Percentiles rank a stretch among this genome's conserved stretches.
Evolutionary conservation across 1,140 invertebrate genomes (phyloP).

Genomic region (Temnothorax nylanderi): DNA sequence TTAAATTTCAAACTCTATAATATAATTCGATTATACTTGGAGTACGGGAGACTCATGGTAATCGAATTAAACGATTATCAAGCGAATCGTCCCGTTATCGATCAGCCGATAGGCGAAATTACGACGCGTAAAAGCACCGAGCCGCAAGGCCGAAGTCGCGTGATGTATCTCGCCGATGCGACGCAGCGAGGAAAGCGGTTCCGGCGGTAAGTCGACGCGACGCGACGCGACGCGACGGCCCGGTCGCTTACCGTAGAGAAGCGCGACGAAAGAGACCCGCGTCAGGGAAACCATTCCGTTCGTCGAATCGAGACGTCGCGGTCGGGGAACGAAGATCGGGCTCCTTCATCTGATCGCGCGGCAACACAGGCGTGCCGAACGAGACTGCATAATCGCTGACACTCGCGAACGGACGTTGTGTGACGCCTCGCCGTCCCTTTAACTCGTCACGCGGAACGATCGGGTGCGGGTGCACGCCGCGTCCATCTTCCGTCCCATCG

Average conservation of each 20-base stretch:
- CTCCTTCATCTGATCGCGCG: conserved; percentile 35
- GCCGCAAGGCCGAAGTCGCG: too few relatives aligned
- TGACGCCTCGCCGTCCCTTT: neutral
- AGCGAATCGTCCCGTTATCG: neutral
- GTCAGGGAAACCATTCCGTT: conserved; percentile 40
- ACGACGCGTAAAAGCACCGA: neutral
- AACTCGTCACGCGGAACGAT: conserved; percentile 24
- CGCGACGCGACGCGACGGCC: too few relatives aligned
- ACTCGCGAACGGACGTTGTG: neutral
- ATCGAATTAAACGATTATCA: conserved; percentile 24
- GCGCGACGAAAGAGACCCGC: neutral
- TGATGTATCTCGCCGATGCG: too few relatives aligned
- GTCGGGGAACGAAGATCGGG: neutral
- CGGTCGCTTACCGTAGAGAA: conserved; percentile 43
- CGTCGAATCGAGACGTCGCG: neutral
- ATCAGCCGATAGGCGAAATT: conserved; percentile 2
- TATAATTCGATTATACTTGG: neutral
- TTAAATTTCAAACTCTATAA: neutral
- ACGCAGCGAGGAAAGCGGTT: too few relatives aligned
- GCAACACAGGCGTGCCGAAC: neutral
- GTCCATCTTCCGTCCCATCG: neutral
- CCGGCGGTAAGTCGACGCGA: too few relatives aligned
- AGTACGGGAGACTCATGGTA: neutral
- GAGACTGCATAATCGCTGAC: conserved; percentile 7
- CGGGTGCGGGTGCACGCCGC: too few relatives aligned